Base-by-base conservation (phyloP, 2,113 vertebrate species). In the Erinaceus europaeus region DNA sequence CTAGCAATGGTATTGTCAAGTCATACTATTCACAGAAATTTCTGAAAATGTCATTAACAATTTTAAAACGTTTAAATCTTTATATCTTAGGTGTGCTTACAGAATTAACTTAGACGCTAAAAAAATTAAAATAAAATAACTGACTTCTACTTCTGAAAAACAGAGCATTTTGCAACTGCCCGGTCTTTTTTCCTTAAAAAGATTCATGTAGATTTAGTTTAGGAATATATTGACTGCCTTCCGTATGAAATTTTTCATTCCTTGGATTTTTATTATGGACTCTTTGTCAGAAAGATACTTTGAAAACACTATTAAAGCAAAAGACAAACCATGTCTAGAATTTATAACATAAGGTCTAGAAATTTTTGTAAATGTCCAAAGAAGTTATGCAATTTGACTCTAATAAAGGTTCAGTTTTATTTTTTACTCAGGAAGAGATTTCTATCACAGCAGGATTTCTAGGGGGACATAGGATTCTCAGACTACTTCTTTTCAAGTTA, bases 201-300 rank as follows among this genome's bases (percentile, higher is more conserved):
- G 75, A 83, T n/a, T 91, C 79, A 61, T 74, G 71, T 71, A 86
- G 46, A 85, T 88, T 76, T 75, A 80, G 38, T 55, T 11, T 20
- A 76, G 79, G 44, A 86, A 76, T 64, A 25, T 75, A 92, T 72
- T 2, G 4, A 89, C 75, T 79, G 34, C 23, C 55, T 90, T 78
- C 44, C 67, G n/a, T 87, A 67, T 68, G 13, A 83, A 50, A 76
- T 52, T 83, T 73, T 90, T 93, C 52, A 68, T 36, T 52, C 84
- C 57, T 0, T 53, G 57, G 57, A 44, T 34, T 89, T 93, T 90
- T 89, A 91, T 91, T 84, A 93, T 92, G 42, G 44, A 81, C n/a
- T 90, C 34, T 93, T 83, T 94, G 65, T 89, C 77, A 90, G 38
- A 81, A 86, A 81, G 20, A 86, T 20, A 75, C 8, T 86, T 92